phyloP scores from a whole-genome alignment of 2,797 vertebrate genomes.

The Oryzias sinensis region DNA sequence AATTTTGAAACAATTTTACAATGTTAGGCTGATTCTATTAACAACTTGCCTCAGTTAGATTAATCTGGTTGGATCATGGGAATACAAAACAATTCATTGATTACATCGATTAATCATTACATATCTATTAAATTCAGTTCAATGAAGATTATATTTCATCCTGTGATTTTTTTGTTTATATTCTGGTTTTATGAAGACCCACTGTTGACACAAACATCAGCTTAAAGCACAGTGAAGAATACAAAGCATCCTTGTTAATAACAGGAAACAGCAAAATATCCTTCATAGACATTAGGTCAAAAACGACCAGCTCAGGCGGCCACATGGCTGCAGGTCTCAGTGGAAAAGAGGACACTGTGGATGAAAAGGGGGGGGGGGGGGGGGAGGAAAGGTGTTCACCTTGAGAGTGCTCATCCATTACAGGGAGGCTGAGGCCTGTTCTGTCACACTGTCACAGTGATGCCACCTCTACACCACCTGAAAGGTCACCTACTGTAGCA shows the following conservation, averaged over 20 bases:
- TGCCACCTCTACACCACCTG: slow-evolving; percentile 71
- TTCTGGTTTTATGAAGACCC: not conserved
- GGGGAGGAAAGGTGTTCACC: slow-evolving; percentile 73
- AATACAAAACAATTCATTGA: no score
- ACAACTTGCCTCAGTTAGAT: no score
- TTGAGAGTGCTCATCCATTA: slow-evolving; percentile 85
- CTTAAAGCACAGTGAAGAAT: slow-evolving; percentile 6
- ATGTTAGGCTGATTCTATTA: no score
- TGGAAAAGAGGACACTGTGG: slow-evolving; percentile 55
- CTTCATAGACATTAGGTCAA: slow-evolving; percentile 45
- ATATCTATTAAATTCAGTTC: no score
- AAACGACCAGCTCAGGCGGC: slow-evolving; percentile 53
- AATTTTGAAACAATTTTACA: no score
- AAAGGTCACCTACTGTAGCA: slow-evolving; percentile 77
- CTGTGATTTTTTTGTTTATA: slow-evolving; percentile 1
- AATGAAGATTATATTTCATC: slow-evolving; percentile 2
- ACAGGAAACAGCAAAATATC: slow-evolving; percentile 24
- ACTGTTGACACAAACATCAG: not conserved
- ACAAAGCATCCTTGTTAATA: slow-evolving; percentile 8
- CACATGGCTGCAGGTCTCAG: slow-evolving; percentile 35
- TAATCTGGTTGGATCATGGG: no score
- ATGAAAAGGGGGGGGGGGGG: slow-evolving; percentile 41
- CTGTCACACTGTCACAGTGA: slow-evolving; percentile 82
- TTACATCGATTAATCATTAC: no score
- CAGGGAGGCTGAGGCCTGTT: slow-evolving; percentile 74